Evolutionary conservation across 2,888 invertebrate genomes (phyloP), one percentile per base, ranked within the genome.

Genomic region (Zygogramma bicolorata): DNA sequence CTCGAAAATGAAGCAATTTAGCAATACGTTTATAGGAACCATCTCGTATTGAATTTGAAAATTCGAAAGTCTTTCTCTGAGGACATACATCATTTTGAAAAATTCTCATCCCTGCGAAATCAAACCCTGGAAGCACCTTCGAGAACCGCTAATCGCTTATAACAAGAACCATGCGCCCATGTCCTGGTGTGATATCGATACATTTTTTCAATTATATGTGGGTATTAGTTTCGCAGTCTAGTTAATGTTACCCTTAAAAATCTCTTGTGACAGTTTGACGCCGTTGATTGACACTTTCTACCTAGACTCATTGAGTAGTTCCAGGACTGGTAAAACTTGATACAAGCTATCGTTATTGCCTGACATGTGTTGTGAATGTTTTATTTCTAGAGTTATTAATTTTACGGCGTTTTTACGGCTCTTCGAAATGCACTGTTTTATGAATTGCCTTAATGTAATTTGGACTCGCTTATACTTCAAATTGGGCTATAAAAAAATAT

Each of bases 261-360:
- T 75, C 70, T 66, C 72, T 57, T 74, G 67, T 76, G 77, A 77
- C 78, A 80, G 74, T 79, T 78, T 79, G 80, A 79, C 75, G 78
- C 76, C 72, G 71, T 49, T 80, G 80, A 80, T 78, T 80, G 80
- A 78, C 80, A 78, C 65, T 65, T 74, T 71, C 70, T 74, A 63
- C 63, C 46, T 46, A 27, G 63, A 42, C 13, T 49, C 40, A 46
- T 15, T 63, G 63, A 74, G 40, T 29, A 63, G 46, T 63, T 63
- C 69, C 73, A 73, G 69, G 49, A 66, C 58, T 62, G 49, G 53
- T 59, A 66, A 53, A 72, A 72, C 59, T 72, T 46, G 68, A 72
- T 68, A 66, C 68, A 42, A 29, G 62, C 67, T 25, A 53, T 53
- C 27, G 53, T 53, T 22, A 27, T 25, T 53, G 53, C 53, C 27